These are phyloP conservation scores for Apamea sordens DNA, from an alignment of 2,888 invertebrate genomes.

Conservation along the genomic window DNA sequence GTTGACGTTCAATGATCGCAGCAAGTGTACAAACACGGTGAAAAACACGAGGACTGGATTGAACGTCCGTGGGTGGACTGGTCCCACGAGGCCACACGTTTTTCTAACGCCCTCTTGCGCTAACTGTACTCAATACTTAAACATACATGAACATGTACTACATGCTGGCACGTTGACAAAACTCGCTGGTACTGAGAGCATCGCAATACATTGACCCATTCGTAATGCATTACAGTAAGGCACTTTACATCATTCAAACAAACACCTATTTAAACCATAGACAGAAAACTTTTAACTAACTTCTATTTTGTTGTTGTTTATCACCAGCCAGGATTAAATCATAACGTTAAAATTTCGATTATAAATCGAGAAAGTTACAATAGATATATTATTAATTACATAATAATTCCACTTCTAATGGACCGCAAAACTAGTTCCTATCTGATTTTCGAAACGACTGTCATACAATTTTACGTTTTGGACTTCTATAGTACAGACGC, in stretches of 20 bases:
- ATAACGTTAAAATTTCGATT: constrained; percentile 22
- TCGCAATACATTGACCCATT: constrained; percentile 52
- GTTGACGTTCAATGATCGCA: constrained; percentile 65
- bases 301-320: constrained; percentile 20
- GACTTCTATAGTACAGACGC: constrained; percentile 32
- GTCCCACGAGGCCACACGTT: constrained; percentile 80
- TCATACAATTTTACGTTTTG: constrained; percentile 34
- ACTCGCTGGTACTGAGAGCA: constrained; percentile 32
- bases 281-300: constrained; percentile 9
- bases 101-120: constrained; percentile 84
- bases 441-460: constrained; percentile 39
- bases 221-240: constrained; percentile 30
- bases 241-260: constrained; percentile 19
- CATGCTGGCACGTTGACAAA: constrained; percentile 68
- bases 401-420: constrained; percentile 25
- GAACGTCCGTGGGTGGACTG: constrained; percentile 85
- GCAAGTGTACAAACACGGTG: constrained; percentile 71
- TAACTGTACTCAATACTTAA: constrained; percentile 84
- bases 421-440: constrained; percentile 27
- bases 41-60: constrained; percentile 73
- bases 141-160: constrained; percentile 57
- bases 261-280: background rate
- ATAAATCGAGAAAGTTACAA: constrained; percentile 37
- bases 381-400: constrained; percentile 20
- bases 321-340: constrained; percentile 27